phyloP scores from a whole-genome alignment of 2,113 vertebrate genomes.

The Propithecus coquereli region DNA sequence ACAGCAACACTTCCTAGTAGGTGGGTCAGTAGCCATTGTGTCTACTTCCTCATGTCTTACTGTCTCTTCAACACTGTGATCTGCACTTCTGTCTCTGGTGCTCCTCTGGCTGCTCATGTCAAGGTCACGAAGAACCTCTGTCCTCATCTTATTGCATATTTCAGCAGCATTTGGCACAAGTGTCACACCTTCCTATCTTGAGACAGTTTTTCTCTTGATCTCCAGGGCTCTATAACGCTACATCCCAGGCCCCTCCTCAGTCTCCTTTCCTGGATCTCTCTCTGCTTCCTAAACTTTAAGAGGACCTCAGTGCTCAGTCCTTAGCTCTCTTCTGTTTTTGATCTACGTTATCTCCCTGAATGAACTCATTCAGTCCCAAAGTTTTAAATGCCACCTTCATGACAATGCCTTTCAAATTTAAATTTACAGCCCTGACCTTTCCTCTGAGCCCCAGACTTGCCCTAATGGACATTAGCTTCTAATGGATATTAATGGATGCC shows the following conservation, averaged over 20 bases:
- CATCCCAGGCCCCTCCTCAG: neutral
- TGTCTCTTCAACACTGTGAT: neutral
- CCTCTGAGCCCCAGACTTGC: neutral
- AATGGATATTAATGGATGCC: slow-evolving; percentile 46
- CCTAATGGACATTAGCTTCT: slow-evolving; percentile 23
- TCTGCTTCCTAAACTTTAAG: neutral
- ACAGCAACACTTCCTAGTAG: neutral
- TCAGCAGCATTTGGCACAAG: neutral
- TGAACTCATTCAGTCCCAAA: neutral
- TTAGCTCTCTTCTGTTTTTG: neutral
- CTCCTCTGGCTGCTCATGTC: neutral
- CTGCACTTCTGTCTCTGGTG: neutral
- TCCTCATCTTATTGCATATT: neutral
- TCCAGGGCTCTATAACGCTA: neutral
- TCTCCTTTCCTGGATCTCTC: neutral
- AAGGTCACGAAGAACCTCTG: neutral
- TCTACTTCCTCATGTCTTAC: neutral
- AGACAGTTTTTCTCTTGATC: neutral
- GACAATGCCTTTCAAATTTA: slow-evolving; percentile 23
- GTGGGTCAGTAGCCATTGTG: rapidly evolving
- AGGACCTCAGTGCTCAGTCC: neutral
- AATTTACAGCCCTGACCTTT: slow-evolving; percentile 45
- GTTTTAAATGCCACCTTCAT: slow-evolving; percentile 39
- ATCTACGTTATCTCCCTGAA: neutral
- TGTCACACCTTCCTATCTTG: neutral